Evolutionary conservation across 2,113 vertebrate genomes (phyloP), one percentile per base, ranked within the genome.

Genomic region (Sarotherodon lohbergeri): DNA sequence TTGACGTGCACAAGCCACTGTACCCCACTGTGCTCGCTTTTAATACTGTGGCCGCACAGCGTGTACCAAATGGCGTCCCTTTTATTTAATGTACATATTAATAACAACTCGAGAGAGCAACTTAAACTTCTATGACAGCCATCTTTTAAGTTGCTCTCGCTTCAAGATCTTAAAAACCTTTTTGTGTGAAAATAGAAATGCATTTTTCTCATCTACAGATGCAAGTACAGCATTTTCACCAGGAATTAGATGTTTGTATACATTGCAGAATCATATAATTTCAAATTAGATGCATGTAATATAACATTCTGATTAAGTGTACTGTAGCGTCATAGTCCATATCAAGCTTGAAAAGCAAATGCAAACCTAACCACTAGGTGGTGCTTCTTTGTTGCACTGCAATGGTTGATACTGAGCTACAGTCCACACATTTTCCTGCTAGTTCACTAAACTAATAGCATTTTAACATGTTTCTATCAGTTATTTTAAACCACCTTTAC

Each of bases 341-440:
- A 19, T 82, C 34, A 78, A 89, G 84, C 54, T 82, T 43, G 50
- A 32, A 71, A 86, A 76, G 57, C 80, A 86, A 29, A 54, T 83
- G 82, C 80, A 85, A 71, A 86, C 27, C 7, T 78, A 66, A 73
- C 86, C 86, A 88, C 85, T 85, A 92, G 87, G 85, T 90, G 90
- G 84, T 29, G 79, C 66, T 5, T 8, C 68, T 41, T 68, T 17
- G 41, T 55, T 52, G 34, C 27, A 61, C n/a, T 82, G 34, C 73
- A 55, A 43, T 59, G 32, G 46, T 83, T 82, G 80, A 61, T 34
- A 46, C 79, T n/a, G 16, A 52, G 29, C 29, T 27, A 22, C 57
- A 55, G 83, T 59, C 43, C 63, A 84, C 39, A 63, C 48, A 68
- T 81, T 14, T n/a, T 52, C 12, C 85, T 55, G 34, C 57, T 46